Conservation (phyloP, 2,113 vertebrate genomes). For the Sterna hirundo region DNA sequence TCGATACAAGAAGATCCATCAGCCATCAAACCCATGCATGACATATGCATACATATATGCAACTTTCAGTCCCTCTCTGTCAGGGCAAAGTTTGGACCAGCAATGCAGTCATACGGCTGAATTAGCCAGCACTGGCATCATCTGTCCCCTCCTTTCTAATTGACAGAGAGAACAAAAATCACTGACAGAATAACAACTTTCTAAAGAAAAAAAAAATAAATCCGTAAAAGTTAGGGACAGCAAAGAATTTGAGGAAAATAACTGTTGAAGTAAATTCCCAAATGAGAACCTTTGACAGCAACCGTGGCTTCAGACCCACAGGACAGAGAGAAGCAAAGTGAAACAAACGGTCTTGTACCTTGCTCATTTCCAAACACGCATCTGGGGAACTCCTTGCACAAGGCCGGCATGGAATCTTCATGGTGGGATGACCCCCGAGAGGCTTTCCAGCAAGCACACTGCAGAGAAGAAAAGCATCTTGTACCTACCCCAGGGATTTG, state of each 20-base stretch:
- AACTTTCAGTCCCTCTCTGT: background rate
- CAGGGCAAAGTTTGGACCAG: background rate
- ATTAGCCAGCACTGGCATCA: background rate
- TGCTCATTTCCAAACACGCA: accelerated
- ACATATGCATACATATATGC: background rate
- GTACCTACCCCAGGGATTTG: background rate
- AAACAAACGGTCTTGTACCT: background rate
- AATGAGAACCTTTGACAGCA: background rate
- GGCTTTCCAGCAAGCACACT: background rate
- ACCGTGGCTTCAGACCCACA: background rate
- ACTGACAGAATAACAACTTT: background rate
- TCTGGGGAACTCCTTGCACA: background rate
- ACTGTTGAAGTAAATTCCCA: background rate
- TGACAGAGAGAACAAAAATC: background rate
- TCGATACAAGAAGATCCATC: background rate
- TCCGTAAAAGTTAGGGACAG: background rate
- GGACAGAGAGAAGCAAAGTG: background rate
- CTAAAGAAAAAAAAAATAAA: background rate
- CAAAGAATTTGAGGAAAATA: background rate
- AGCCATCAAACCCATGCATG: background rate
- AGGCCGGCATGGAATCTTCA: background rate
- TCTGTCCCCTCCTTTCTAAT: background rate
- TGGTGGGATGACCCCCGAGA: background rate
- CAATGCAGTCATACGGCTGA: background rate
- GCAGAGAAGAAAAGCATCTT: background rate